Conservation (phyloP, 92 coral and sea anemone species). For the Heteractis magnifica region DNA sequence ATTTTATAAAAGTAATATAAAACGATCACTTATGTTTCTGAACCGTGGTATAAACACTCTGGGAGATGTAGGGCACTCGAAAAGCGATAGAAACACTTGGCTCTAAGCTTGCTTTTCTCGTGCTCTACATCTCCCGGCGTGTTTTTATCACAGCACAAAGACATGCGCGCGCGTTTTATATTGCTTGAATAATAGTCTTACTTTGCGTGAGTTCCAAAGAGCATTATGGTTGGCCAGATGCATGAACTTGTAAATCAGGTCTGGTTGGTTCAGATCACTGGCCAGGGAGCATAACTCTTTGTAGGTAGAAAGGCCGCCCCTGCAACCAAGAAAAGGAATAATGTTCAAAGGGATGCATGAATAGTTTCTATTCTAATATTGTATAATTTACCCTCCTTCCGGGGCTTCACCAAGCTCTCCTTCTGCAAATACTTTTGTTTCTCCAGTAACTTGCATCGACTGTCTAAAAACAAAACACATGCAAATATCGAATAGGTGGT, state of each 20-base stretch:
- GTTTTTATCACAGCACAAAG: no score
- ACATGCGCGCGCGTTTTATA: no score
- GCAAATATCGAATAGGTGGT: not conserved
- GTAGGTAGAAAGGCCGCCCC: conserved; percentile 86
- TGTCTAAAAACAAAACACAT: conserved; percentile 31
- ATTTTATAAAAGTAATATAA: no score
- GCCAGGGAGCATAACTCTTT: conserved; percentile 98
- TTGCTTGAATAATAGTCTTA: conserved; percentile 6
- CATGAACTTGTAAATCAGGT: conserved; percentile 93
- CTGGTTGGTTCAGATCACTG: conserved; percentile 95
- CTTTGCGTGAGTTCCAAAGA: conserved; percentile 95
- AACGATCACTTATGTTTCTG: no score
- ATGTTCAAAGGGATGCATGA: not conserved
- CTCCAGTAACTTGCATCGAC: conserved; percentile 57
- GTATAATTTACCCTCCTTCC: conserved; percentile 56
- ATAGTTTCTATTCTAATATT: not conserved
- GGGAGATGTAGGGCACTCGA: no score
- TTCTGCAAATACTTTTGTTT: conserved; percentile 74
- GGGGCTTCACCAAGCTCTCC: conserved; percentile 78
- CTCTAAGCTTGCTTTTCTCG: no score
- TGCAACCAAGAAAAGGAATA: conserved; percentile 23
- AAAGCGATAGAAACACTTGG: no score
- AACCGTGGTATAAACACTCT: no score
- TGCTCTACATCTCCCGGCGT: no score
- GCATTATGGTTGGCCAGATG: conserved; percentile 98